Evolutionary conservation across 2,888 invertebrate species (phyloP).

Genomic region (Zaprionus bogoriensis): DNA sequence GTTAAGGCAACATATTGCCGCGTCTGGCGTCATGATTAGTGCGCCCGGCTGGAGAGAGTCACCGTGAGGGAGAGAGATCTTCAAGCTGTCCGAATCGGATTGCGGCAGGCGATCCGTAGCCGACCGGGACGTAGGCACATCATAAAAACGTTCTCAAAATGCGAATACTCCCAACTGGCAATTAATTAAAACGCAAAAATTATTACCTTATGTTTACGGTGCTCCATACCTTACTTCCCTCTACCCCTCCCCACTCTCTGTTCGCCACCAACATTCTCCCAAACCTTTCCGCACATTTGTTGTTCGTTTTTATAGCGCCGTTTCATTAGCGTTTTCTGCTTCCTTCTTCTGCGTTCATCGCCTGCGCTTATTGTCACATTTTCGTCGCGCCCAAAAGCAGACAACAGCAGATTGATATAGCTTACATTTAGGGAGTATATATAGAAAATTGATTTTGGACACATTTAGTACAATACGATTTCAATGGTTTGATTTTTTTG

Average conservation of each 20-base stretch:
- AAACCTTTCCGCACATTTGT: conserved; percentile 47
- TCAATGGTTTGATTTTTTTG: no score
- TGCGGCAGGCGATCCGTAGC: background rate
- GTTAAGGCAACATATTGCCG: conserved; percentile 27
- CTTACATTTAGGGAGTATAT: no score
- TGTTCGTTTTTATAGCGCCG: conserved; percentile 57
- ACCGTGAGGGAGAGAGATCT: background rate
- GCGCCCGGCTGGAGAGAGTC: conserved; percentile 1
- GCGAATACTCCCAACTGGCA: conserved; percentile 26
- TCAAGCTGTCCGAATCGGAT: background rate
- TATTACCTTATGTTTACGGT: conserved; percentile 29
- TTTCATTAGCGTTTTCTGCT: conserved; percentile 45
- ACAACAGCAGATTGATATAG: no score
- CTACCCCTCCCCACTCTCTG: background rate
- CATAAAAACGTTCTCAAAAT: conserved; percentile 39
- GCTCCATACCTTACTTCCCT: background rate
- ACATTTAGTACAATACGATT: background rate
- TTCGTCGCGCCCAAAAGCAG: background rate
- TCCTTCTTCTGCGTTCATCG: background rate
- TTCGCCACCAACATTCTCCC: no score
- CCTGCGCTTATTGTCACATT: background rate
- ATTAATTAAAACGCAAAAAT: conserved; percentile 69
- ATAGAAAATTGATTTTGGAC: no score
- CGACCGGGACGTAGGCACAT: conserved; percentile 15
- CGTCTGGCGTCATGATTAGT: conserved; percentile 57